phyloP scores from a whole-genome alignment of 2,797 vertebrate genomes.

The Serranus cabrilla region DNA sequence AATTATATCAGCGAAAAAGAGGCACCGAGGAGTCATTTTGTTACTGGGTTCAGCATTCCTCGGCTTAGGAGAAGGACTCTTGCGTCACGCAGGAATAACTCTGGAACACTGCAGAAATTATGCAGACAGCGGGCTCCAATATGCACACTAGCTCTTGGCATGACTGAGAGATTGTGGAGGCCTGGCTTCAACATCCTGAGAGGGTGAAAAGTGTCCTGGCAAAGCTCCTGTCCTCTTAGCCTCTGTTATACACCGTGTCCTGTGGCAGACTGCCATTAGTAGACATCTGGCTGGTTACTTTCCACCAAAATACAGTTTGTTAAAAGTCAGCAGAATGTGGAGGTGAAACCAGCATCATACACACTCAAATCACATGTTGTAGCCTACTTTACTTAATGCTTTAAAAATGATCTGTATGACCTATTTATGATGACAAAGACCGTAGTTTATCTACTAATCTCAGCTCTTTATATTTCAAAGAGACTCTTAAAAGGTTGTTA shows the following conservation, averaged over 20 bases:
- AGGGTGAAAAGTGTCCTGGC: conserved; percentile 71
- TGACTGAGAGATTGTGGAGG: conserved; percentile 28
- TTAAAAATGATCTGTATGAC: background rate
- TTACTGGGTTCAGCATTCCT: conserved; percentile 63
- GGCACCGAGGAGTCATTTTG: conserved; percentile 66
- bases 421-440: background rate
- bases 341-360: conserved; percentile 23
- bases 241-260: conserved; percentile 52
- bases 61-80: conserved; percentile 34
- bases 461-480: background rate
- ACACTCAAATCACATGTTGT: background rate
- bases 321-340: conserved; percentile 40
- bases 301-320: conserved; percentile 16
- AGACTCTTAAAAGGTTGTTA: too few relatives aligned
- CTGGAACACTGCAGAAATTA: conserved; percentile 15
- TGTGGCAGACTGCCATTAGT: conserved; percentile 44
- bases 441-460: background rate
- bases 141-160: conserved; percentile 25
- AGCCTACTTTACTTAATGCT: background rate
- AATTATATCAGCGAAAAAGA: conserved; percentile 78
- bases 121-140: conserved; percentile 15
- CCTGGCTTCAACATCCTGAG: conserved; percentile 45
- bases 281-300: conserved; percentile 56
- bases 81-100: conserved; percentile 54
- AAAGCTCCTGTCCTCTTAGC: conserved; percentile 50